Percentiles rank a stretch among this genome's conserved stretches.
These are phyloP conservation scores for Chrysina gloriosa DNA, from an alignment of 2,888 invertebrate genomes.

Conservation along the genomic window DNA sequence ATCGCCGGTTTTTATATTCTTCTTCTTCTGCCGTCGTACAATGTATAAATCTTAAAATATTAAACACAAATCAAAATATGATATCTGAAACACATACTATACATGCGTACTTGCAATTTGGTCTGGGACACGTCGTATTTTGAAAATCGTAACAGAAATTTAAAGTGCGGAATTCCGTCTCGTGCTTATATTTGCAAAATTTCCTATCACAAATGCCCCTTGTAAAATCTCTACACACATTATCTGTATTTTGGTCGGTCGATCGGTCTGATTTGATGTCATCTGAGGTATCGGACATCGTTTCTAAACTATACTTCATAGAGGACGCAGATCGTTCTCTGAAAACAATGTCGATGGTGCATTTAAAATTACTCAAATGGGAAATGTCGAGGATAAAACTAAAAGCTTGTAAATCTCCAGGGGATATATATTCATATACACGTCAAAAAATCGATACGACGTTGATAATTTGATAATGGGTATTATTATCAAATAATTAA, in stretches of 20 bases:
- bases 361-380: constrained; percentile 43
- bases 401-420: constrained; percentile 33
- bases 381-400: constrained; percentile 42
- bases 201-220: constrained; percentile 71
- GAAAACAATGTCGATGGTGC: constrained; percentile 7
- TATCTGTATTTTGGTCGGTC: constrained; percentile 57
- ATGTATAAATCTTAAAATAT: constrained; percentile 75
- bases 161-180: constrained; percentile 61
- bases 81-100: neutral
- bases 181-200: constrained; percentile 68
- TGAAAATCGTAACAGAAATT: constrained; percentile 77
- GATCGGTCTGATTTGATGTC: constrained; percentile 56
- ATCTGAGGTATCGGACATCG: constrained; percentile 61
- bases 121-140: constrained; percentile 79
- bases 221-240: constrained; percentile 70
- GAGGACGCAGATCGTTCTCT: neutral
- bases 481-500: no score
- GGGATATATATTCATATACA: neutral
- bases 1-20: constrained; percentile 79
- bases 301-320: constrained; percentile 23
- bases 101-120: constrained; percentile 70
- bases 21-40: constrained; percentile 82
- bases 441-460: neutral
- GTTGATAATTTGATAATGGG: no score
- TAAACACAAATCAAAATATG: constrained; percentile 2